Evolutionary conservation across 2,797 vertebrate genomes (phyloP), one percentile per base, ranked within the genome.

Genomic region (Syngnathus rostellatus): DNA sequence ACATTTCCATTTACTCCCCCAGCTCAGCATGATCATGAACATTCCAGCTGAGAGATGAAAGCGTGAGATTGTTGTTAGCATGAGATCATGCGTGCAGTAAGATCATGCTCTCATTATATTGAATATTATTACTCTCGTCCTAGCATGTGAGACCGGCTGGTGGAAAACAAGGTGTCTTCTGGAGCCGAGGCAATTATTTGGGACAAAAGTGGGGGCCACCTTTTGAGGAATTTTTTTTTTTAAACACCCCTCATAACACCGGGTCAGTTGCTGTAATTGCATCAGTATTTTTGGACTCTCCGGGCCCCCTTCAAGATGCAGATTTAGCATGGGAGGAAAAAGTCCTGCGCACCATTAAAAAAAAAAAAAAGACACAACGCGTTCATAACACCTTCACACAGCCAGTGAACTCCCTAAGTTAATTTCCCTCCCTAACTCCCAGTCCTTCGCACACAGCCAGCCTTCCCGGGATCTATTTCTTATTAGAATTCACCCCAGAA

Each of bases 401-500:
- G 59, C 9, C 59, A 61, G 39, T 21, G 40, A 62, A 43, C 40
- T 45, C 60, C 10, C 10, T 21, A 62, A 45, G 41, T 62, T 62
- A 8, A 41, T 62, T 62, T 46, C 46, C 37, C n/a, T 53, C 2
- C 48, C 11, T 50, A 17, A 40, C 63, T n/a, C 14, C 10, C n/a
- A 40, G 53, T 64, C 19, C 72, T 71, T 80, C 64, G 70, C 67
- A 75, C 81, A 65, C 73, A 80, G 80, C 78, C 77, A 78, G 78
- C 75, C 72, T 81, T 80, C 82, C 67, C 66, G 74, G 80, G 82
- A 86, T 88, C 80, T 85, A 79, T 86, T 86, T 87, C 81, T 80
- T 81, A 87, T 89, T 89, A 84, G 71, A 86, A 85, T 85, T 89
- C 86, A 84, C 63, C 81, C 78, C 78, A 83, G 84, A 88, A 88